These are phyloP conservation scores for Parelbella ahira DNA, from an alignment of 2,888 invertebrate species.

Conservation along the genomic window DNA sequence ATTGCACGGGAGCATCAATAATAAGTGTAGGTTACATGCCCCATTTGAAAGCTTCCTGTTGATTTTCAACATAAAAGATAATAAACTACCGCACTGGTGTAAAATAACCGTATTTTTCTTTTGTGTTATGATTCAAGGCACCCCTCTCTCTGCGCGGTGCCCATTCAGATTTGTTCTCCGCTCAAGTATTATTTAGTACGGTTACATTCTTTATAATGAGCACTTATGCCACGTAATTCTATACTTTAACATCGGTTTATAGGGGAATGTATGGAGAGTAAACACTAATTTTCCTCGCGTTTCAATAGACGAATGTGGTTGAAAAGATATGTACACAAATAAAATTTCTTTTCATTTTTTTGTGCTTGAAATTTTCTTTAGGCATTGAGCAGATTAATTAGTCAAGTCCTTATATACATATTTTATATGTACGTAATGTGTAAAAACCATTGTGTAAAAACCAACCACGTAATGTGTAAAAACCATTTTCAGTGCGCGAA, in stretches of 20 bases:
- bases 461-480: too few relatives aligned
- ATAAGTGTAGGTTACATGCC: slow-evolving; percentile 80
- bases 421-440: too few relatives aligned
- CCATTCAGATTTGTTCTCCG: slow-evolving; percentile 51
- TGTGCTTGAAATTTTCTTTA: too few relatives aligned
- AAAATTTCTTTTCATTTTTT: not conserved
- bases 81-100: slow-evolving; percentile 79
- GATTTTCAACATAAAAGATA: slow-evolving; percentile 78
- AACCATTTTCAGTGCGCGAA: too few relatives aligned
- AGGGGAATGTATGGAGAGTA: slow-evolving; percentile 28
- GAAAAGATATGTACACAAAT: slow-evolving; percentile 13
- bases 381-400: too few relatives aligned
- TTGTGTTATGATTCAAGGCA: slow-evolving; percentile 69
- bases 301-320: slow-evolving; percentile 18
- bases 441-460: too few relatives aligned
- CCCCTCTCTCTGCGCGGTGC: slow-evolving; percentile 64
- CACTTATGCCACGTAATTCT: slow-evolving; percentile 33
- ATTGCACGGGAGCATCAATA: slow-evolving; percentile 61
- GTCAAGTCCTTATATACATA: too few relatives aligned
- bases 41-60: slow-evolving; percentile 79
- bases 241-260: slow-evolving; percentile 30
- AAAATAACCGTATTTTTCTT: slow-evolving; percentile 78
- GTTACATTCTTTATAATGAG: slow-evolving; percentile 42
- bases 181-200: slow-evolving; percentile 43
- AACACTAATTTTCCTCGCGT: slow-evolving; percentile 19